Evolutionary conservation across 2,113 vertebrate species (phyloP), one percentile per base, ranked within the genome.

Genomic region (Apistogramma diplotaenia): DNA sequence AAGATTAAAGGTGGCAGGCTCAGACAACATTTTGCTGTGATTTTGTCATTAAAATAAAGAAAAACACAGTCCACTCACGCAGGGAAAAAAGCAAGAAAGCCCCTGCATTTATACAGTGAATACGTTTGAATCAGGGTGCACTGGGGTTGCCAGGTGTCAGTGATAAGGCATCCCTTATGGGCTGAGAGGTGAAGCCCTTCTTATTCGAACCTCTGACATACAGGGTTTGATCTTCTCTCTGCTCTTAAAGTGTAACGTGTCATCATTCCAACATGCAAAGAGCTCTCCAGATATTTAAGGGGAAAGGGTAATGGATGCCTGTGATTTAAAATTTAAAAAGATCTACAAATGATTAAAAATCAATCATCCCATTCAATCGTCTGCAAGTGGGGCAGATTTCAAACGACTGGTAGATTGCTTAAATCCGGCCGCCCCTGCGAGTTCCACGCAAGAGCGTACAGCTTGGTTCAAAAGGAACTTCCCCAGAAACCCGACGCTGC

Each of bases 391-490:
- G 40, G 25, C 25, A 49, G 40, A 67, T 49, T 49, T 29, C 40
- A 70, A 49, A 49, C 62, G 4, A 0, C 23, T 19, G 3, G 9
- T 0, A 70, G 62, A n/a, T n/a, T 29, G 0, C 40, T 13, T 49
- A 49, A 49, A 49, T 13, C 27, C 13, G 25, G 43, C 23, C 10
- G 3, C 15, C 37, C 0, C 16, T 27, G 8, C 2, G 0, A 1
- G 5, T 4, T 67, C 18, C 31, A 31, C 10, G 27, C 57, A 31
- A 31, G 57, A 59, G 56, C 16, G 31, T 2, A 18, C 23, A 3
- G 62, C 0, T 19, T 0, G 9, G 40, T 65, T 65, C 21, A 18
- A 40, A 65, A 65, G 10, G 21, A 43, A 43, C 37, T 8, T 46
- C 15, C 43, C 13, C 5, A 15, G 43, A 46, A 46, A 5, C 40